Evolutionary conservation across 2,888 invertebrate species (phyloP), one percentile per base, ranked within the genome.

Genomic region (Endotricha flammealis): DNA sequence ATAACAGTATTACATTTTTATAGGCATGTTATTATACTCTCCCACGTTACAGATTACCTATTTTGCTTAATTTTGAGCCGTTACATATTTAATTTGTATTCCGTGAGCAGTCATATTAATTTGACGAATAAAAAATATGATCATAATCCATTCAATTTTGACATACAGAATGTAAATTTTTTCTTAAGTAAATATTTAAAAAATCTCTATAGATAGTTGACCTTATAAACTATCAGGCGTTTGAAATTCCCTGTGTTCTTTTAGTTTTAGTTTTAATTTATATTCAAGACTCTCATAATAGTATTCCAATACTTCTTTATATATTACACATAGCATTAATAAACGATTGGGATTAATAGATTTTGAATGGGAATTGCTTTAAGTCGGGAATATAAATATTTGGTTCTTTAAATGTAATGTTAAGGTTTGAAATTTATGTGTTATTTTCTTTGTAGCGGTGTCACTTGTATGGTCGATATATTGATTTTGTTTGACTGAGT

Each of bases 361-460:
- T 69, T 51, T 45, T 66, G 78, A 78, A 78, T 80, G 74, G 65
- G 47, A 78, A 79, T 78, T 48, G 65, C 66, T 50, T 57, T 55
- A 46, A 64, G 58, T 64, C 64, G 2, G 57, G 56, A 55, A 53
- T 44, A 56, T 58, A 61, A 63, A 63, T 65, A 65, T 68, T 69
- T 56, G 52, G 61, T 38, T 44, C 62, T 52, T 53, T 57, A 68
- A 62, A 64, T 62, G 60, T 62, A 58, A 62, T 50, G 53, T 53
- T 68, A 68, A 65, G 68, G 55, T 63, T 43, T 46, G 37, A 39
- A 61, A 57, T 72, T 73, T 73, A 73, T 73, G 53, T 61, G 51
- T 45, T 52, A 35, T 28, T 50, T 53, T 49, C 53, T 66, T 63
- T 64, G 58, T 64, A 46, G 46, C 41, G 53, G 52, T 47, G 51